phyloP scores from a whole-genome alignment of 1,140 invertebrate genomes.

The Drosophila hydei region DNA sequence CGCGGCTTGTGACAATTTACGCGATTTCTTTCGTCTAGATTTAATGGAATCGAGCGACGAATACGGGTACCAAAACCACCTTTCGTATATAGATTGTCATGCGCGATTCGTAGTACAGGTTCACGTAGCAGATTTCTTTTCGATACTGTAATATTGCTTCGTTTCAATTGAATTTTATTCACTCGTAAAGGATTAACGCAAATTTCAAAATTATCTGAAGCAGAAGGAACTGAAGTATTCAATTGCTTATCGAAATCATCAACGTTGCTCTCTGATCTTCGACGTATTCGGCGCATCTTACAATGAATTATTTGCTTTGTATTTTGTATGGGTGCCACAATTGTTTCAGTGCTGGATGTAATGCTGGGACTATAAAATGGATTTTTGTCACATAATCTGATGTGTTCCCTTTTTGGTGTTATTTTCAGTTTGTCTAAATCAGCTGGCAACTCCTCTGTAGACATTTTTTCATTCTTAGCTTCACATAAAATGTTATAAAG shows the following conservation, averaged over 20 bases:
- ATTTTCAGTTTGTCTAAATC: conserved; percentile 85
- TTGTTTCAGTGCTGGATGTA: neutral
- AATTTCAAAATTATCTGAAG: conserved; percentile 21
- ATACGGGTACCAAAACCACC: conserved; percentile 25
- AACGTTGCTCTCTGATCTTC: conserved; percentile 65
- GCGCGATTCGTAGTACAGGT: conserved; percentile 52
- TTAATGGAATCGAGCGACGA: conserved; percentile 22
- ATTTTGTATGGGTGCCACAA: conserved; percentile 3
- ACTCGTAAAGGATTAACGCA: conserved; percentile 43
- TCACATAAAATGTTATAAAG: neutral
- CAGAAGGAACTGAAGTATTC: neutral
- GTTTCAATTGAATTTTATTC: conserved; percentile 48
- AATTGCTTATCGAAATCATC: conserved; percentile 32
- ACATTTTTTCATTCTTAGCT: conserved; percentile 30
- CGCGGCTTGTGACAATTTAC: conserved; percentile 30
- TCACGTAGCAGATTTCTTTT: conserved; percentile 57
- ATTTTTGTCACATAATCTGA: conserved; percentile 49
- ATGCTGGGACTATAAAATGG: conserved; percentile 38
- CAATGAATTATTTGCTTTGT: conserved; percentile 23
- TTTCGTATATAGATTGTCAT: conserved; percentile 55
- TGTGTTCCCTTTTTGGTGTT: conserved; percentile 64
- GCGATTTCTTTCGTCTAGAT: conserved; percentile 31
- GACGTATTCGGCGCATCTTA: conserved; percentile 50
- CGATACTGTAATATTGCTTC: conserved; percentile 17
- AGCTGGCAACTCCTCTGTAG: conserved; percentile 82